Base-by-base conservation (phyloP, 2,888 invertebrate species). In the Phanerotoma sp. region DNA sequence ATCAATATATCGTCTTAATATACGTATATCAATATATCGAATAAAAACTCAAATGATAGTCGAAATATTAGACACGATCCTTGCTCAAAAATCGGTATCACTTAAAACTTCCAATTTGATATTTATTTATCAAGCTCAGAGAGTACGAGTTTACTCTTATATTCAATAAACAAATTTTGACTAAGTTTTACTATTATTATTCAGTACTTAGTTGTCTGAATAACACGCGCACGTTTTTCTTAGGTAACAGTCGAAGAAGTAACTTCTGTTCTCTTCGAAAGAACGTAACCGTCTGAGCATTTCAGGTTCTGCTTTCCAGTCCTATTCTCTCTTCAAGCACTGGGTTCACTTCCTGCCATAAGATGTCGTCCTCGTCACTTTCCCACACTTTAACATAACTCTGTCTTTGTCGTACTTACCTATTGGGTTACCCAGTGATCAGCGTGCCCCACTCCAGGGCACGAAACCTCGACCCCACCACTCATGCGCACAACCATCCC, bases 191-290 rank as follows among this genome's bases (percentile, higher is more conserved):
- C 49, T 18, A 46, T 47, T 13, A 18, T 38, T 42, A 22, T 42
- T 16, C 35, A 16, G 16, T n/a, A n/a, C n/a, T n/a, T n/a, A n/a
- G n/a, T n/a, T n/a, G n/a, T n/a, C n/a, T n/a, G 51, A 49, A 38
- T 42, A 54, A 40, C 78, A 65, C 63, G 63, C 66, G 69, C 61
- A 68, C 65, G 62, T 65, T 66, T 64, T 56, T 56, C 44, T 57
- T 20, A 20, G 72, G 73, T 75, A 78, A 78, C 79, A 74, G 77
- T 73, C 62, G 54, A 61, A 57, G 57, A 62, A 59, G 78, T 65
- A 63, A 72, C 80, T 79, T 81, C 80, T 68, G 67, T 67, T 71
- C 74, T 66, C 67, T 51, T 66, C 69, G 68, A 59, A 67, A 67
- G 72, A 66, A 67, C 71, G 67, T 61, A 69, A 71, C 70, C 65